Evolutionary conservation across 2,113 vertebrate genomes (phyloP), one percentile per base, ranked within the genome.

Genomic region (Chaetodon trifascialis): DNA sequence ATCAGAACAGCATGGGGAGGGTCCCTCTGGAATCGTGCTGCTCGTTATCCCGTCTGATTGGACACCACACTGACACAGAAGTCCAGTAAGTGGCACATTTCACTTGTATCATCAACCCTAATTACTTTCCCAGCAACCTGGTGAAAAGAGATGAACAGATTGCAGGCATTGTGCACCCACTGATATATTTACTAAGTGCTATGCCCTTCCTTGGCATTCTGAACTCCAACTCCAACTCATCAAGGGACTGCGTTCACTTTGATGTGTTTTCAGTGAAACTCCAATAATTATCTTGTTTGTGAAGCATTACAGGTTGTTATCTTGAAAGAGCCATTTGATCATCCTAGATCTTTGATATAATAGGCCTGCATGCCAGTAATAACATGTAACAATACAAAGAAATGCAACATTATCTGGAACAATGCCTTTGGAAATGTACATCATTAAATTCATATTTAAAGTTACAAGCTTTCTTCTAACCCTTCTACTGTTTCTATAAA

Each of bases 261-360:
- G 80, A 92, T 89, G 81, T 58, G 70, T 83, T 91, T 85, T 76
- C 60, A 79, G 73, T 75, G 56, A 73, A 91, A 82, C 56, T 82
- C 82, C 71, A 79, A 68, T 77, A 80, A 88, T 88, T 73, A 82
- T 88, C 85, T 88, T 84, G 71, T 87, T 87, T 79, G 51, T 64
- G 76, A 82, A 79, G 64, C 71, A 63, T 86, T 83, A 79, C 58
- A 74, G 66, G 69, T 90, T 73, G 66, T 80, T 55, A 79, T 81
- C 72, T 75, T 88, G 49, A 89, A 88, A 92, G 55, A 86, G 51
- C 56, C 49, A 76, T 88, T 89, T 89, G 85, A 91, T 87, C 63
- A 77, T 70, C 36, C 23, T 38, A 23, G 80, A 79, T 79, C 55
- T 78, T 77, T 90, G 55, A 79, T 54, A 54, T 0, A 59, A 11